Evolutionary conservation across 1,140 invertebrate species (phyloP).

Genomic region (Ceratosolen solmsi): DNA sequence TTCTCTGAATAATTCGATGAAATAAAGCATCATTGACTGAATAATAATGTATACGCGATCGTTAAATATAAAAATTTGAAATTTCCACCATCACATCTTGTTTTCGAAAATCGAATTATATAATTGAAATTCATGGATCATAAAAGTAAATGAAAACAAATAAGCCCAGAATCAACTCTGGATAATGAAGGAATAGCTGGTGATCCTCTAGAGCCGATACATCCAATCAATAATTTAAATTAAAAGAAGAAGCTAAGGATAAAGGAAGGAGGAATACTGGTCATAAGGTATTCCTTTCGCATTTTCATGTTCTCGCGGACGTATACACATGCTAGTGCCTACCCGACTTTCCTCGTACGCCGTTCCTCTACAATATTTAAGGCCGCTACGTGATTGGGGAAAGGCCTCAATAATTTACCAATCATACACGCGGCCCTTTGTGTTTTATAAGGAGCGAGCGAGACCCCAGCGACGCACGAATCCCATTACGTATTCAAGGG

Average conservation of each 20-base stretch:
- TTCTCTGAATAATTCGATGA: too few species aligned
- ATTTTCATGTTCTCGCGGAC: constrained; percentile 16
- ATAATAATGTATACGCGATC: too few species aligned
- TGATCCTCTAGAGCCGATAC: not conserved
- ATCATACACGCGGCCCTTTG: constrained; percentile 71
- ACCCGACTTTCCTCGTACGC: not conserved
- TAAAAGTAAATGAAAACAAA: not conserved
- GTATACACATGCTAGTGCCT: not conserved
- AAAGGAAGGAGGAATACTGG: not conserved
- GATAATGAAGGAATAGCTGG: not conserved
- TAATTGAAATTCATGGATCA: not conserved
- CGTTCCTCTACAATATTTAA: constrained; percentile 70
- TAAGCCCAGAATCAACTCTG: not conserved
- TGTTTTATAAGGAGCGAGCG: constrained; percentile 65
- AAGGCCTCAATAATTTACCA: constrained; percentile 73
- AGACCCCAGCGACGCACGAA: constrained; percentile 64
- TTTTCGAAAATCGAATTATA: too few species aligned
- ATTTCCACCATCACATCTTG: too few species aligned
- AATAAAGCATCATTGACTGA: too few species aligned
- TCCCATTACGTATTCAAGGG: constrained; percentile 74
- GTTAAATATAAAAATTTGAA: too few species aligned
- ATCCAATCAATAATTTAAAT: constrained; percentile 37
- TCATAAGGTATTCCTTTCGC: constrained; percentile 40
- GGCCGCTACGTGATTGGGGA: constrained; percentile 71
- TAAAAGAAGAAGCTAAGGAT: not conserved